Evolutionary conservation across 2,797 vertebrate genomes (phyloP).

Genomic region (Urosaurus nigricauda): DNA sequence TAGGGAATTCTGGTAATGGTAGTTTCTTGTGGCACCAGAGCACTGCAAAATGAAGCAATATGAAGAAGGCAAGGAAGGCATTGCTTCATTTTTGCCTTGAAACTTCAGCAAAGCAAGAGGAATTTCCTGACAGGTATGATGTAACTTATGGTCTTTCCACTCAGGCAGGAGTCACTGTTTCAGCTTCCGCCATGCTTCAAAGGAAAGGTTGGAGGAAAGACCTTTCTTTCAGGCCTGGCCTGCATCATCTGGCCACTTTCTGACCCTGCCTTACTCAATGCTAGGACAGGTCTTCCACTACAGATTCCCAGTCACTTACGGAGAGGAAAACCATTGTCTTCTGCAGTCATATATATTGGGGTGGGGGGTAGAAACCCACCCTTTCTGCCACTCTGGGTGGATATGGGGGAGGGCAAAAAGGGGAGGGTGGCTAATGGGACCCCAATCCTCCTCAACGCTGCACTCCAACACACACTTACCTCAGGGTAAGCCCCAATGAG

Average conservation of each 20-base stretch:
- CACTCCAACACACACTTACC: not conserved
- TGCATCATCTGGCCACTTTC: not conserved
- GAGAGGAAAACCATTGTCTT: too few species aligned
- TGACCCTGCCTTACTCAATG: not conserved
- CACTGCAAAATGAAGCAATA: not conserved
- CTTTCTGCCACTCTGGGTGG: not conserved
- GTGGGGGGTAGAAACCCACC: rapidly evolving
- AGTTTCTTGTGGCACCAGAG: too few species aligned
- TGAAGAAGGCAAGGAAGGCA: not conserved
- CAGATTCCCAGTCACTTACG: too few species aligned
- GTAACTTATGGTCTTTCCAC: not conserved
- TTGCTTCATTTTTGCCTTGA: not conserved
- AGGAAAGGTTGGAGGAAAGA: not conserved
- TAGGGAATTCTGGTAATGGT: too few species aligned
- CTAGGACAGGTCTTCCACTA: not conserved
- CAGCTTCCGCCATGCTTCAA: not conserved
- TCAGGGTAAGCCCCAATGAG: not conserved
- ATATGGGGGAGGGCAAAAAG: not conserved
- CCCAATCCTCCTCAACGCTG: not conserved
- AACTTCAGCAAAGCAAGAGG: not conserved
- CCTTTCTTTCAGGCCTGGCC: not conserved
- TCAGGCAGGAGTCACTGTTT: not conserved
- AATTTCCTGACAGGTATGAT: not conserved
- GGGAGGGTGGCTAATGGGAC: not conserved
- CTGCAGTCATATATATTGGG: rapidly evolving